Conservation (phyloP, 2,888 invertebrate species). For the Odontothrips loti region DNA sequence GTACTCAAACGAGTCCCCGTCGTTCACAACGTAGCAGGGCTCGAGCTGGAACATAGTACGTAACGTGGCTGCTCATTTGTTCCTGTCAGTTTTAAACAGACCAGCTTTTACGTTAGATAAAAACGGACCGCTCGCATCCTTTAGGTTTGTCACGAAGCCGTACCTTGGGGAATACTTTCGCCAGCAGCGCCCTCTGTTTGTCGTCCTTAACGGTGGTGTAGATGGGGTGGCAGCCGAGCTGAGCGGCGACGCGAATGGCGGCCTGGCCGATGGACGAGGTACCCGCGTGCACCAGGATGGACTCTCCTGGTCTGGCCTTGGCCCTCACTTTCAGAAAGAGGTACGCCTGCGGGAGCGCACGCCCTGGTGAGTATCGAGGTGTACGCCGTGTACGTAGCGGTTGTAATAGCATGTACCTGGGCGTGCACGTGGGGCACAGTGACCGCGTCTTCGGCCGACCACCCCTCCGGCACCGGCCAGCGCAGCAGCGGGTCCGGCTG, state of each 20-base stretch:
- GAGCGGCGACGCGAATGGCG: conserved; percentile 55
- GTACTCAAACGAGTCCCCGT: background rate
- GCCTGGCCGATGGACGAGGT: conserved; percentile 57
- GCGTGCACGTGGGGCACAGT: conserved; percentile 53
- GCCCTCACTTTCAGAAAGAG: conserved; percentile 56
- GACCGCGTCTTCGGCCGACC: conserved; percentile 51
- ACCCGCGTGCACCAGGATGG: conserved; percentile 52
- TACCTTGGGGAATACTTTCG: conserved; percentile 33
- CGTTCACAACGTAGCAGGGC: background rate
- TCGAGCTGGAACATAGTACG: no score
- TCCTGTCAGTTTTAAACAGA: no score
- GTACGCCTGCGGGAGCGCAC: conserved; percentile 47
- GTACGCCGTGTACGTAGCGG: no score
- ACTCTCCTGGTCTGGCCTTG: conserved; percentile 47
- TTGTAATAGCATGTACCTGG: no score
- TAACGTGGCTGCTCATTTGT: no score
- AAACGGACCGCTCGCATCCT: no score
- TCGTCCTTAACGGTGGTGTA: conserved; percentile 52
- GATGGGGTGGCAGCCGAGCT: conserved; percentile 52
- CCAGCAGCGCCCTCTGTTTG: conserved; percentile 30
- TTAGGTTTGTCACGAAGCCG: no score
- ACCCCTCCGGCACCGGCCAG: conserved; percentile 49
- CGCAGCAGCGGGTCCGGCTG: conserved; percentile 44
- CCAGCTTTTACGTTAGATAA: no score
- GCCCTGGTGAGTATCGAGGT: background rate